Conservation (phyloP, 2,113 vertebrate genomes). For the Anser cygnoides region DNA sequence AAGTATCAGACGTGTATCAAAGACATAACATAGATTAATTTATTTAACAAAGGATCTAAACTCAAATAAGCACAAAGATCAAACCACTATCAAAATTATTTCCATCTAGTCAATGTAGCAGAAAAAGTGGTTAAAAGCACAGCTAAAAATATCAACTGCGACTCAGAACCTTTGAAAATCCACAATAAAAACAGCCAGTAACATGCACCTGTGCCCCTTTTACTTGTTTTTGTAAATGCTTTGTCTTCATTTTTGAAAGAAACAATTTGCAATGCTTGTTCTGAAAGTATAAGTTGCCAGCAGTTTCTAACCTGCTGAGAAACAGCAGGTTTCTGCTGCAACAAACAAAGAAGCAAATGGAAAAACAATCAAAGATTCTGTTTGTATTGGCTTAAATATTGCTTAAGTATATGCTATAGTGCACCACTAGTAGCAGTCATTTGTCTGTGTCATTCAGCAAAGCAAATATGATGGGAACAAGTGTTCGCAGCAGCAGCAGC, state of each 20-base stretch:
- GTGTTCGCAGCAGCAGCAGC: not conserved
- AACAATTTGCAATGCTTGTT: not conserved
- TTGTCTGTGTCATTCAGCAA: not conserved
- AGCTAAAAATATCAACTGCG: conserved; percentile 33
- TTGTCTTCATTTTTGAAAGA: not conserved
- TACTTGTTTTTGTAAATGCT: conserved; percentile 12
- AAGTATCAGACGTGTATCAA: not conserved
- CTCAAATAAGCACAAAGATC: not conserved
- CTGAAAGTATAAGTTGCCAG: not conserved
- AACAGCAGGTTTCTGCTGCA: not conserved
- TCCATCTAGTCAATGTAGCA: not conserved
- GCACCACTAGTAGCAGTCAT: not conserved
- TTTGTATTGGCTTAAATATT: not conserved
- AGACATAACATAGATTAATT: not conserved
- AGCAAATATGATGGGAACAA: not conserved
- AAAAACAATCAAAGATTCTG: not conserved
- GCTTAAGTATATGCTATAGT: not conserved
- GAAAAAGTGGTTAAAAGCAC: conserved; percentile 20
- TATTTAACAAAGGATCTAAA: not conserved
- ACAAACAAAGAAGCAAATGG: not conserved
- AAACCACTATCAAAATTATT: conserved; percentile 23
- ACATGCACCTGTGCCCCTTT: conserved; percentile 17
- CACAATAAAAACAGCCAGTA: conserved; percentile 10
- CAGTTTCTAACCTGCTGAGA: conserved; percentile 3
- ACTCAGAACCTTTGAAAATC: conserved; percentile 51